Percentiles rank a stretch among this genome's conserved stretches.
Evolutionary conservation across 2,113 vertebrate species (phyloP).

Genomic region (Atractosteus spatula): DNA sequence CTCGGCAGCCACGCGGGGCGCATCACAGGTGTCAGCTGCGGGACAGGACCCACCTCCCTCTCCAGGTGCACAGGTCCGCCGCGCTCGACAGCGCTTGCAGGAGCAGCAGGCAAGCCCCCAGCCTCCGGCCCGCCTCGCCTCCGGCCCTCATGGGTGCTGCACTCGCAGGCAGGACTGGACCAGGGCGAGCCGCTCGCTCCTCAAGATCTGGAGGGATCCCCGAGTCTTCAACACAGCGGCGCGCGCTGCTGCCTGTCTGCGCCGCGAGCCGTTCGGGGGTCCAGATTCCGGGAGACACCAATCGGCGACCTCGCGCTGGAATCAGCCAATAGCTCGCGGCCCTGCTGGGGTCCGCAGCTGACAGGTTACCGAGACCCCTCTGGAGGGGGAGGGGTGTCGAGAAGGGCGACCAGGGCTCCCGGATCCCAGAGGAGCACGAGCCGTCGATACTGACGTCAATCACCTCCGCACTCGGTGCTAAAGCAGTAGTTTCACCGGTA

Average conservation of each 20-base stretch:
- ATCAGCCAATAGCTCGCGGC: conserved; percentile 10
- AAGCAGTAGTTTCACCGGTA: too few relatives aligned
- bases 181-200: too few relatives aligned
- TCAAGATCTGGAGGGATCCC: not conserved
- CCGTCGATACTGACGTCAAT: too few relatives aligned
- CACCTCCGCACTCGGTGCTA: too few relatives aligned
- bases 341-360: not conserved
- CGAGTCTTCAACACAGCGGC: not conserved
- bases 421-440: too few relatives aligned
- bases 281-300: not conserved
- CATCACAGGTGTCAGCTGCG: too few relatives aligned
- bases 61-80: conserved; percentile 72
- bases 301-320: not conserved
- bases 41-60: conserved; percentile 59
- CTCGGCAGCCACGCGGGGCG: too few relatives aligned
- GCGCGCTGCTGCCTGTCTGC: not conserved
- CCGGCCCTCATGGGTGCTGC: not conserved
- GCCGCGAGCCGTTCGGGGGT: not conserved
- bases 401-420: too few relatives aligned
- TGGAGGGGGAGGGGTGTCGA: not conserved
- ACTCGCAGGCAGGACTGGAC: not conserved
- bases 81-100: conserved; percentile 16
- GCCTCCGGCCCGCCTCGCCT: conserved; percentile 35
- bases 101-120: conserved; percentile 6
- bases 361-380: not conserved